These are phyloP conservation scores for Drosophila borborema DNA, from an alignment of 2,888 invertebrate genomes.

Conservation along the genomic window DNA sequence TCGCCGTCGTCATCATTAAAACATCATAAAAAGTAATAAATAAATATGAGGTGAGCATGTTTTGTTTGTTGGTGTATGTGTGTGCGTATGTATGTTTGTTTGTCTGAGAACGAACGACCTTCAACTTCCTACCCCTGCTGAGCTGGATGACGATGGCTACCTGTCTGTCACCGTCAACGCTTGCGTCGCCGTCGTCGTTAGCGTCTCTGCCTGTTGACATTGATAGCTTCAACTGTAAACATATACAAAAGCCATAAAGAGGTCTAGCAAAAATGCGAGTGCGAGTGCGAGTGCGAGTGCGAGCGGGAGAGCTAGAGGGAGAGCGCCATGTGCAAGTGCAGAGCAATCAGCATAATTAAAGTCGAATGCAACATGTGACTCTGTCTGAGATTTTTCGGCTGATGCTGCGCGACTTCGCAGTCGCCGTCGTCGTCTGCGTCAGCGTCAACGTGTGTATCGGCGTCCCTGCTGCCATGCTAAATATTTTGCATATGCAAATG, in stretches of 20 bases:
- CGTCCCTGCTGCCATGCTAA: constrained; percentile 52
- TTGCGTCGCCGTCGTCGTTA: constrained; percentile 43
- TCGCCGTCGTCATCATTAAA: constrained; percentile 72
- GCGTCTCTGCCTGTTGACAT: constrained; percentile 67
- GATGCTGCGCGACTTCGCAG: constrained; percentile 46
- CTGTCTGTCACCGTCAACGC: constrained; percentile 63
- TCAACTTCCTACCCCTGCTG: constrained; percentile 75
- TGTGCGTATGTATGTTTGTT: constrained; percentile 32
- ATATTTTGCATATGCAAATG: constrained; percentile 79
- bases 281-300: constrained; percentile 6
- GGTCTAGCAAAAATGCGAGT: constrained; percentile 33
- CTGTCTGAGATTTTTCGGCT: constrained; percentile 63
- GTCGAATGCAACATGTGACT: constrained; percentile 76
- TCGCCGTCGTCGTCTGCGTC: constrained; percentile 27
- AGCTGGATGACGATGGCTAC: constrained; percentile 48
- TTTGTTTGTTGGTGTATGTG: constrained; percentile 35
- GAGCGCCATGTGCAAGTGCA: constrained; percentile 42
- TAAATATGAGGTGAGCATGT: constrained; percentile 68
- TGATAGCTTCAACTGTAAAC: constrained; percentile 76
- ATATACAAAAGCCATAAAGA: constrained; percentile 65
- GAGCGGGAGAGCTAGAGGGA: constrained; percentile 14
- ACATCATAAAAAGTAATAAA: constrained; percentile 79
- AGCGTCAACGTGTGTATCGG: constrained; percentile 20
- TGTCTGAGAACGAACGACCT: constrained; percentile 71
- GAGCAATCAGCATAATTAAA: constrained; percentile 74